These are phyloP conservation scores for Scelioninae gen. 1 DNA, from an alignment of 2,888 invertebrate species.

Conservation along the genomic window DNA sequence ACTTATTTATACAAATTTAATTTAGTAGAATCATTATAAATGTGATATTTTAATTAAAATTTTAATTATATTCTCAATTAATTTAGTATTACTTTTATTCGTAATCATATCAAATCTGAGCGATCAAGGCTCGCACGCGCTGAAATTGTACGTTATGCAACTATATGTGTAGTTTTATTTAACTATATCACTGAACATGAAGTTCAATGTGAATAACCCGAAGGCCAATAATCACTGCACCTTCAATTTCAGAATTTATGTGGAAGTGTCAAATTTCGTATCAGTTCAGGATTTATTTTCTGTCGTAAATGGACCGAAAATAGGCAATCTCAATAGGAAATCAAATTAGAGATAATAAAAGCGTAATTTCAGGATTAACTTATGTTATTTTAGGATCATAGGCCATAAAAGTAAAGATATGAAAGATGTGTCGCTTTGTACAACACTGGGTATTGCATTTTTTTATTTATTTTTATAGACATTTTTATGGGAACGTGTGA, in stretches of 20 bases:
- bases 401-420: slow-evolving; percentile 25
- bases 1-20: not conserved
- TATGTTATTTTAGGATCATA: slow-evolving; percentile 36
- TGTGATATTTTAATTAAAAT: not conserved
- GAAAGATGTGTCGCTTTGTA: slow-evolving; percentile 28
- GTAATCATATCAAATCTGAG: too few relatives aligned
- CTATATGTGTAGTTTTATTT: slow-evolving; percentile 3
- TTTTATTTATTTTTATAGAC: slow-evolving; percentile 21
- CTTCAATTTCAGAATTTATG: slow-evolving; percentile 30
- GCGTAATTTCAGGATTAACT: slow-evolving; percentile 52
- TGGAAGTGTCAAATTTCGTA: slow-evolving; percentile 52
- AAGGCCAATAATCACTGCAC: slow-evolving; percentile 25
- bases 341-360: slow-evolving; percentile 54
- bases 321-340: slow-evolving; percentile 50
- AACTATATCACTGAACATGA: slow-evolving; percentile 9
- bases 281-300: slow-evolving; percentile 47
- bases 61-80: too few relatives aligned
- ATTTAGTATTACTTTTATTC: too few relatives aligned
- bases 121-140: too few relatives aligned
- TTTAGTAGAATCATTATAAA: not conserved
- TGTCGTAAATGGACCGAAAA: slow-evolving; percentile 48
- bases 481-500: slow-evolving; percentile 13
- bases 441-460: slow-evolving; percentile 3
- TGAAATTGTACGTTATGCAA: too few relatives aligned
- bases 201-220: slow-evolving; percentile 30